Conservation (phyloP, 2,797 vertebrate species). For the Ciconia nigra region DNA sequence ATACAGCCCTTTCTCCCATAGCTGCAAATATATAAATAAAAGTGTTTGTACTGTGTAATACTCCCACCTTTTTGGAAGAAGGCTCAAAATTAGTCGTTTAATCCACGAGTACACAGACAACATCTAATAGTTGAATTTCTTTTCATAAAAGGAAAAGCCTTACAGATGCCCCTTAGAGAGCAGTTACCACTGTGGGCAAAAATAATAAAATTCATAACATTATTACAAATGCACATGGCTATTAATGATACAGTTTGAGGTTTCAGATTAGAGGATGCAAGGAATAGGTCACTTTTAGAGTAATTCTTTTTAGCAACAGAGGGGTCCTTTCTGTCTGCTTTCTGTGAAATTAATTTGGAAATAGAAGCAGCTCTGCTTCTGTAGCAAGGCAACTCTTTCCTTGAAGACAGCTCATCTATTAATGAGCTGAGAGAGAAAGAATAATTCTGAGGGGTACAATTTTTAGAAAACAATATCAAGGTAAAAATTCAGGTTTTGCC, state of each 20-base stretch:
- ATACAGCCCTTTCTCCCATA: neutral
- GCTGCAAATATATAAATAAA: neutral
- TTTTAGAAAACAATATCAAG: neutral
- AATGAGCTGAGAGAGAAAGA: neutral
- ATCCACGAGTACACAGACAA: neutral
- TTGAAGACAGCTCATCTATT: neutral
- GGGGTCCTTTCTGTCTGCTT: neutral
- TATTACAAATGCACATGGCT: neutral
- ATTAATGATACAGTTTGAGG: neutral
- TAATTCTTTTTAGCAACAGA: neutral
- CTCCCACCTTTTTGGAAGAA: neutral
- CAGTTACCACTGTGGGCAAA: neutral
- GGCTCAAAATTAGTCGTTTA: neutral
- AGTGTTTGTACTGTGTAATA: conserved; percentile 11
- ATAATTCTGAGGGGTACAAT: neutral
- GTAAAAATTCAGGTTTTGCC: neutral
- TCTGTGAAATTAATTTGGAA: neutral
- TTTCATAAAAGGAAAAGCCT: neutral
- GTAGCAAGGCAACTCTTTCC: neutral
- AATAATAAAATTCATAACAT: neutral
- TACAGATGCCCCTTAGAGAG: neutral
- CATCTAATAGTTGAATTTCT: neutral
- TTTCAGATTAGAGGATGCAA: neutral
- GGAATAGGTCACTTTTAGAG: neutral
- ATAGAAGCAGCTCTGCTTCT: neutral